Conservation (phyloP, 1,140 invertebrate species). For the Drosophila orena region DNA sequence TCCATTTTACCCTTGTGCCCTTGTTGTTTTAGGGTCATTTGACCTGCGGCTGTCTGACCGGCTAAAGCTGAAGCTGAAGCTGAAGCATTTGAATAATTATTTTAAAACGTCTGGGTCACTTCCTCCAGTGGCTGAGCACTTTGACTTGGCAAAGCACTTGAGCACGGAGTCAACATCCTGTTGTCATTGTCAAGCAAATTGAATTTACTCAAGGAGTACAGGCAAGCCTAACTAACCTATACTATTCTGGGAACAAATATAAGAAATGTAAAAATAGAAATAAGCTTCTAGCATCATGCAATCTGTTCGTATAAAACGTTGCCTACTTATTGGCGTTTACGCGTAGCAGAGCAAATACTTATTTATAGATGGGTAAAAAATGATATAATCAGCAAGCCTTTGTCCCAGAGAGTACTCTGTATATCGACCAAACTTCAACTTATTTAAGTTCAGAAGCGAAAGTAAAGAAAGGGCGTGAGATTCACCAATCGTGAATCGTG, state of each 20-base stretch:
- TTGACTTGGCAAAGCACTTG: background rate
- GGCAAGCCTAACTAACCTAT: background rate
- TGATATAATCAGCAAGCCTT: too few species aligned
- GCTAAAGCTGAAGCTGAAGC: background rate
- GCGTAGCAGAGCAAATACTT: too few species aligned
- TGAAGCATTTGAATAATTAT: slow-evolving; percentile 40
- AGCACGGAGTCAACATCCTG: slow-evolving; percentile 12
- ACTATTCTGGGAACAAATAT: background rate
- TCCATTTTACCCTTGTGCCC: background rate
- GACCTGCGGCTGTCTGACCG: slow-evolving; percentile 8
- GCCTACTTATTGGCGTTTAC: too few species aligned
- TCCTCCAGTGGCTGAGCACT: slow-evolving; percentile 11
- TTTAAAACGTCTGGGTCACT: slow-evolving; percentile 8
- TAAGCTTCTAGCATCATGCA: too few species aligned
- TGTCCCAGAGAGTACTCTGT: too few species aligned
- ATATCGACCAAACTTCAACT: too few species aligned
- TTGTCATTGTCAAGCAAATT: background rate
- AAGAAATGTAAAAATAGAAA: too few species aligned
- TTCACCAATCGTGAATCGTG: background rate
- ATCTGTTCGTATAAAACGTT: too few species aligned
- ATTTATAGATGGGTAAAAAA: too few species aligned
- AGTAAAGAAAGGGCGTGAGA: too few species aligned
- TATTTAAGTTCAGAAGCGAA: too few species aligned
- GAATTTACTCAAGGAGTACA: background rate
- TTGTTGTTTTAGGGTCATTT: slow-evolving; percentile 33